Evolutionary conservation across 1,140 invertebrate genomes (phyloP), one percentile per base, ranked within the genome.

Genomic region (Epicauta chinensis): DNA sequence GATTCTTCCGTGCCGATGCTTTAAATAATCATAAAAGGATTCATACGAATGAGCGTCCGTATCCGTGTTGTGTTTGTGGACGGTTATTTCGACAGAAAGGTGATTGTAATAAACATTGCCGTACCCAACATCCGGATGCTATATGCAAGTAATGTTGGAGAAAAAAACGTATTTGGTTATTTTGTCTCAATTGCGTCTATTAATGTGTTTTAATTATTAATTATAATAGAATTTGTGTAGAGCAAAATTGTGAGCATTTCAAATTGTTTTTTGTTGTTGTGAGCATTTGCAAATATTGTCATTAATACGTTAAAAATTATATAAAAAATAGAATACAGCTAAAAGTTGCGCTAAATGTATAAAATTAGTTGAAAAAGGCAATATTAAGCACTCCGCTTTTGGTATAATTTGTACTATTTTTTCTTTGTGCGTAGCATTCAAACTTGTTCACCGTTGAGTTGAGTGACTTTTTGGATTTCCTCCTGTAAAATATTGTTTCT

Each of bases 1-100:
- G 76, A 3, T 80, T 80, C 51, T 79, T 79, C 54, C 71, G 78
- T 13, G 77, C 78, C 1, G 78, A 80, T 56, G 77, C 77, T 2
- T 55, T 80, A 3, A 80, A 79, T 41, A 71, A 71, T 52, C 70
- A 70, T 39, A 79, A 81, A 53, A 71, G 83, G 30, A 84, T 82
- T 32, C 84, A 86, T 60, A 84, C 82, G 0, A 83, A 83, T 14
- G 83, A 85, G 59, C 75, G 81, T 32, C 84, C 84, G 2, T 86
- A 81, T 62, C 77, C 76, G 32, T 86, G 83, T 64, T 72, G 75
- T 1, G 75, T 77, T 17, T 87, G 84, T 63, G 80, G 79, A 3
- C 80, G 83, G 62, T 78, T 81, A 40, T 80, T 82, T 52, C 64
- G 78, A 2, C 79, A 81, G 58, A 79, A 80, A 11, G 79, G 79